A percentile compares a stretch with the other conserved stretches of the same genome.
These are phyloP conservation scores for Notiomystis cincta DNA, from an alignment of 2,113 vertebrate species.

Conservation along the genomic window DNA sequence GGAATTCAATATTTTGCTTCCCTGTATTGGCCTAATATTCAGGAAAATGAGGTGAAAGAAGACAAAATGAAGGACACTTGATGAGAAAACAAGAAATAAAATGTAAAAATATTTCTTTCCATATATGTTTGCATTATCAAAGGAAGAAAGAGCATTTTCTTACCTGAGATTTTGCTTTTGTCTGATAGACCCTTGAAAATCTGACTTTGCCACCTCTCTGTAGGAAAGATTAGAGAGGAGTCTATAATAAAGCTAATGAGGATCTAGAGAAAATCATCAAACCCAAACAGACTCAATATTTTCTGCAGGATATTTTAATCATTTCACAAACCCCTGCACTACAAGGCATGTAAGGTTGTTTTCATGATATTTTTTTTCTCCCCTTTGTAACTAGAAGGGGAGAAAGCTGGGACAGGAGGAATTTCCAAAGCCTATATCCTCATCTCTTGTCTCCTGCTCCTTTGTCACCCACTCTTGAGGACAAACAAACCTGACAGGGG, in stretches of 20 bases:
- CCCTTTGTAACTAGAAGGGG: background rate
- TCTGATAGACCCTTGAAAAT: background rate
- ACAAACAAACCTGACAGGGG: background rate
- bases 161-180: background rate
- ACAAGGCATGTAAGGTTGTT: background rate
- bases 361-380: rapidly evolving
- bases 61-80: background rate
- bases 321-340: background rate
- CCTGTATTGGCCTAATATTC: background rate
- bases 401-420: background rate
- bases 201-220: background rate
- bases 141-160: background rate
- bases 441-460: background rate
- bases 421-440: background rate
- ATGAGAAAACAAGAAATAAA: background rate
- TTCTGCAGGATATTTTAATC: background rate
- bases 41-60: background rate
- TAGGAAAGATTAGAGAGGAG: background rate
- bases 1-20: background rate
- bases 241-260: background rate
- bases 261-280: background rate
- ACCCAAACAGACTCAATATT: background rate
- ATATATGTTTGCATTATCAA: background rate
- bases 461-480: background rate
- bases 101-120: background rate